These are phyloP conservation scores for Hoplodrina ambigua DNA, from an alignment of 2,888 invertebrate genomes.

Conservation along the genomic window DNA sequence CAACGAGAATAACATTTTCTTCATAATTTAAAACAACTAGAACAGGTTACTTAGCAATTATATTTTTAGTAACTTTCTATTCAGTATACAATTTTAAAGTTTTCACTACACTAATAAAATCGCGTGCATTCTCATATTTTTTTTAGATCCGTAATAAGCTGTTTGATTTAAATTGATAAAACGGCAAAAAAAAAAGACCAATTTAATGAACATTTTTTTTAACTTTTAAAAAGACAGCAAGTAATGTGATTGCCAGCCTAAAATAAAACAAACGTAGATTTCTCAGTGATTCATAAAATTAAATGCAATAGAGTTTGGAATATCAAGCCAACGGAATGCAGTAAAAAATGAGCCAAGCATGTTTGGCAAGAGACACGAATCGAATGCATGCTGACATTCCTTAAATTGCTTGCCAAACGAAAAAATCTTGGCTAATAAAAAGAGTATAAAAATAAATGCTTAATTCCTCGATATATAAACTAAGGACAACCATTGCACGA, in stretches of 20 bases:
- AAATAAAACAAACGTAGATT: constrained; percentile 21
- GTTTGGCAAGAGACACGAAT: constrained; percentile 56
- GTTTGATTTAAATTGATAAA: background rate
- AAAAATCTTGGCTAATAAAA: constrained; percentile 52
- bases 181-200: background rate
- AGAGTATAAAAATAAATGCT: constrained; percentile 57
- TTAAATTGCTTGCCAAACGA: constrained; percentile 40
- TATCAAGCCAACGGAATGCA: constrained; percentile 48
- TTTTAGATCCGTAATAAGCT: background rate
- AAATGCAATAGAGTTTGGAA: constrained; percentile 39
- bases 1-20: constrained; percentile 38
- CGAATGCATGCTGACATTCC: constrained; percentile 39
- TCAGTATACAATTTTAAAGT: constrained; percentile 5
- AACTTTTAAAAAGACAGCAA: background rate
- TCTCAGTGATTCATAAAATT: constrained; percentile 37
- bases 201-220: constrained; percentile 1
- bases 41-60: constrained; percentile 8
- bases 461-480: constrained; percentile 39
- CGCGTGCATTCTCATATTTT: constrained; percentile 17
- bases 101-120: constrained; percentile 16
- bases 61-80: constrained; percentile 10
- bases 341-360: constrained; percentile 50
- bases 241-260: constrained; percentile 11
- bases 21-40: constrained; percentile 33
- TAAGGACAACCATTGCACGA: constrained; percentile 52